These are phyloP conservation scores for Trichomycterus rosablanca DNA, from an alignment of 2,113 vertebrate genomes.

Conservation along the genomic window DNA sequence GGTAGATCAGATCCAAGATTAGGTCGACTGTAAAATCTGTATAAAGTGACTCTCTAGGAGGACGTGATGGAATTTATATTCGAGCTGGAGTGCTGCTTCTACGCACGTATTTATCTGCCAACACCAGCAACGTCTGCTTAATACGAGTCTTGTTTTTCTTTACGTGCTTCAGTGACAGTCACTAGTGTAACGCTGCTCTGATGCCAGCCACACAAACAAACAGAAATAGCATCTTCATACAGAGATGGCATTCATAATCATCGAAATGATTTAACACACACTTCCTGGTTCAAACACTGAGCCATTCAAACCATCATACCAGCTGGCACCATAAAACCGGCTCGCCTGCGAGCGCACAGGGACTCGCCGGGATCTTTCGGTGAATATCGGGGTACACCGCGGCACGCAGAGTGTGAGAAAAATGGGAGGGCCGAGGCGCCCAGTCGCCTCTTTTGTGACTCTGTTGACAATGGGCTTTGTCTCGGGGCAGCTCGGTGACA, in stretches of 20 bases:
- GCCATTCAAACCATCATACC: slow-evolving; percentile 16
- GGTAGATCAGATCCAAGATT: too few relatives aligned
- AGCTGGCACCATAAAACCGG: slow-evolving; percentile 29
- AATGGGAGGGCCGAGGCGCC: slow-evolving; percentile 48
- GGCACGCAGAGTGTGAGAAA: slow-evolving; percentile 65
- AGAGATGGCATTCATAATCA: slow-evolving; percentile 12
- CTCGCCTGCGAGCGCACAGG: too few relatives aligned
- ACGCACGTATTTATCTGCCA: too few relatives aligned
- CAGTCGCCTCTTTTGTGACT: slow-evolving; percentile 68
- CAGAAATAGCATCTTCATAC: not conserved
- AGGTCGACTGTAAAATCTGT: too few relatives aligned
- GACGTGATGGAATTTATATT: too few relatives aligned
- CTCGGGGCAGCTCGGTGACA: slow-evolving; percentile 54
- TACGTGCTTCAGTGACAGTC: too few relatives aligned
- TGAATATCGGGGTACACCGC: slow-evolving; percentile 45
- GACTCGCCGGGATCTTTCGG: not conserved
- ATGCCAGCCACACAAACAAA: not conserved
- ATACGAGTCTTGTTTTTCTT: too few relatives aligned
- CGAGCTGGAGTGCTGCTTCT: too few relatives aligned
- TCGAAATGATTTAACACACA: not conserved
- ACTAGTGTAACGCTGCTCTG: too few relatives aligned
- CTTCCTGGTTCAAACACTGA: slow-evolving; percentile 12
- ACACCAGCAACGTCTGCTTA: too few relatives aligned
- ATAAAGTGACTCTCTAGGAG: too few relatives aligned
- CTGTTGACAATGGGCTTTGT: slow-evolving; percentile 71